Evolutionary conservation across 1,140 invertebrate genomes (phyloP), one percentile per base, ranked within the genome.

Genomic region (Cecropterus lyciades): DNA sequence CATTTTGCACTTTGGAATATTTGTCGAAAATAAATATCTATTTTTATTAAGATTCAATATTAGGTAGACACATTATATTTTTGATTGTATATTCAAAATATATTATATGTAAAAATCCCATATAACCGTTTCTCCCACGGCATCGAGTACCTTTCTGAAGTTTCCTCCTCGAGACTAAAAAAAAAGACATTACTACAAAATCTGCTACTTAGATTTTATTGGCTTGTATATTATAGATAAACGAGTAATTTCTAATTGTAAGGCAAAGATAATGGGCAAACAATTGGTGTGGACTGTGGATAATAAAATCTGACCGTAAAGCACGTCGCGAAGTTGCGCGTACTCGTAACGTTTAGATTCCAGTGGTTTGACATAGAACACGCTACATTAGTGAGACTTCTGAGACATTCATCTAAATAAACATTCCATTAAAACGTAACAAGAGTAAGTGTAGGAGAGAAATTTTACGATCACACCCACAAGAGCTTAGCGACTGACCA

Each of bases 251-350:
- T 46, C 49, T 52, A 59, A 51, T 30, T 49, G 24, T 67, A 63
- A 63, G 37, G 7, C 40, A 30, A 46, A 67, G 37, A 30, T 24
- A 53, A 67, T 64, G 69, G 5, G n/a, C 0, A 40, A 4, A 8
- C 1, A 33, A 33, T 33, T 11, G 9, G 3, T n/a, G n/a, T n/a
- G n/a, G n/a, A n/a, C n/a, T 45, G 30, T 56, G n/a, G 30, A 15
- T 52, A 64, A 52, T 69, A 69, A 69, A 40, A n/a, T n/a, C n/a
- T 40, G 10, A 40, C 5, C 37, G 37, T n/a, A 40, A 40, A n/a
- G 37, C 37, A n/a, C 10, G 1, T n/a, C 11, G 10, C 7, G 11
- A 40, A 40, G 1, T 40, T n/a, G 37, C n/a, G 37, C n/a, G 1
- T 10, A 40, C n/a, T 40, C n/a, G 37, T 13, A 40, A 40, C 37